Conservation (phyloP, 2,797 vertebrate species). For the Agapornis canus region DNA sequence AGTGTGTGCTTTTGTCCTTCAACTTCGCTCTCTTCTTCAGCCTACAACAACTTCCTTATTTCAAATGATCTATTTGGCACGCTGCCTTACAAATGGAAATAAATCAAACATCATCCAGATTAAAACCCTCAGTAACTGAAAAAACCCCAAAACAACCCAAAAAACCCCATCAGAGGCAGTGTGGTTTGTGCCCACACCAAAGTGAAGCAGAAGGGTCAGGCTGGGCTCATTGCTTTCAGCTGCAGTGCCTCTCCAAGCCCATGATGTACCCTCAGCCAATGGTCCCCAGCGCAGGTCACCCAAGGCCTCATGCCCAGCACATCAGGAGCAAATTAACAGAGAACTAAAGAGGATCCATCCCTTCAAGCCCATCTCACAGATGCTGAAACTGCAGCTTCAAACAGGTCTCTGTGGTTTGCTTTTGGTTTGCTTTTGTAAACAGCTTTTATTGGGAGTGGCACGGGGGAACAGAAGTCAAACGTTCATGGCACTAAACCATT, state of each 20-base stretch:
- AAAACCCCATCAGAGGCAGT: too few relatives aligned
- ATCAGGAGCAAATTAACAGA: background rate
- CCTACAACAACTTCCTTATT: background rate
- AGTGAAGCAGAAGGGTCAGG: fast-evolving
- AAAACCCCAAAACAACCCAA: background rate
- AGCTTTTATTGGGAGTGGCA: background rate
- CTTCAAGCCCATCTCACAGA: background rate
- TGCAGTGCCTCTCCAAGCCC: fast-evolving
- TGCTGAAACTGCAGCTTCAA: background rate
- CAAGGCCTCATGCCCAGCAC: background rate
- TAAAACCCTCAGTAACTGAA: background rate
- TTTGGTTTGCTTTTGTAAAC: slow-evolving; percentile 12
- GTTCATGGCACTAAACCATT: background rate
- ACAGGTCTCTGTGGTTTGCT: background rate
- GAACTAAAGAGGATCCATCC: background rate
- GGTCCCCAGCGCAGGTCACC: background rate
- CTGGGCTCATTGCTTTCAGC: background rate
- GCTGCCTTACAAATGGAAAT: background rate
- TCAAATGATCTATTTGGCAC: background rate
- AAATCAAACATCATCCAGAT: background rate
- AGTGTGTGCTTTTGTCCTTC: fast-evolving
- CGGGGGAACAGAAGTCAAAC: fast-evolving
- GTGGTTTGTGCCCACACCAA: background rate
- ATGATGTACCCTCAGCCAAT: fast-evolving
- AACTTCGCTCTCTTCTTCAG: background rate